Conservation (phyloP, 53 echinoderm and acorn worm genomes). For the Mesocentrotus franciscanus region DNA sequence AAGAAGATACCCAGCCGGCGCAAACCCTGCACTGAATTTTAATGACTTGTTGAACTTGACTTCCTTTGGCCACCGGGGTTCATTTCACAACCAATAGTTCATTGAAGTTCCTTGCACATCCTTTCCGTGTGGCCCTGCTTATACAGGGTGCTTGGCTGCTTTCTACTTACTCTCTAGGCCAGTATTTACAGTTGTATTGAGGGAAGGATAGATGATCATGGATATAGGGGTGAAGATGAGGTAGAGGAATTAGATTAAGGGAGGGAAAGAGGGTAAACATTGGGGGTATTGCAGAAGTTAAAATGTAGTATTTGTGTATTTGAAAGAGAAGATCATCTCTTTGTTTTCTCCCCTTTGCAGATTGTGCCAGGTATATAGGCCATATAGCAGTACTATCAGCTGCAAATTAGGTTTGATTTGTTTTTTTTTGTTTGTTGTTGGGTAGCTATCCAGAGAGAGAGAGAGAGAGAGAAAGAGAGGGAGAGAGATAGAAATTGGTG, state of each 20-base stretch:
- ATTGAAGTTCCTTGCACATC: neutral
- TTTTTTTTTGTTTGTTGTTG: too few relatives aligned
- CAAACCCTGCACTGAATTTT: constrained; percentile 34
- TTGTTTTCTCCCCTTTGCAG: too few relatives aligned
- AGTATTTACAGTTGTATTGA: neutral
- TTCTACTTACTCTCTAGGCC: neutral
- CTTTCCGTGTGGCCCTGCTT: constrained; percentile 3
- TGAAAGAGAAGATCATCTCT: too few relatives aligned
- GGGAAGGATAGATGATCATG: neutral
- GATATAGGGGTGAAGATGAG: neutral
- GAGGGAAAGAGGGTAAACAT: neutral
- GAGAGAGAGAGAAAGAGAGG: too few relatives aligned
- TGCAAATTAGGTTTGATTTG: too few relatives aligned
- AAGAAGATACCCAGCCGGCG: constrained; percentile 29
- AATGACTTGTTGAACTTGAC: constrained; percentile 53
- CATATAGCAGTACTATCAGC: too few relatives aligned
- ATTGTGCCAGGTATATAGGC: too few relatives aligned
- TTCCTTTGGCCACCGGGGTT: constrained; percentile 24
- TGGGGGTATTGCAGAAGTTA: neutral
- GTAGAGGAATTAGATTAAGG: neutral
- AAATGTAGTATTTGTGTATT: neutral
- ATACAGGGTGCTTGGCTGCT: neutral
- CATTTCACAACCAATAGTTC: constrained; percentile 40
- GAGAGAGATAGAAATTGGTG: too few relatives aligned
- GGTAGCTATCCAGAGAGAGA: too few relatives aligned